Conservation (phyloP, 2,888 invertebrate species). For the Melieria picta region DNA sequence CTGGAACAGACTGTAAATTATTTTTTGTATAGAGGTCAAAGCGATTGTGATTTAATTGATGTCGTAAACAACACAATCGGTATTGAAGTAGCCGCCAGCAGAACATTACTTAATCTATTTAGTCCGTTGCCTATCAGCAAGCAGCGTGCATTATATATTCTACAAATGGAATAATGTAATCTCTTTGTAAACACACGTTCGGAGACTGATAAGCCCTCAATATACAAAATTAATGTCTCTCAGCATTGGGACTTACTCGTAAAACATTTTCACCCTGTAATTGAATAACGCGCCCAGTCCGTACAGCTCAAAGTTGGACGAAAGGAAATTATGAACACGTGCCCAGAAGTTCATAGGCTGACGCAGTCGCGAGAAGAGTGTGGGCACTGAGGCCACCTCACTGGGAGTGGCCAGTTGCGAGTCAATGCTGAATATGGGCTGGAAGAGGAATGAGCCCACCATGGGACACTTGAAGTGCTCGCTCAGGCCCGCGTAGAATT, state of each 20-base stretch:
- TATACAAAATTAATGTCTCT: too few species aligned
- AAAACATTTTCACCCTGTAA: conserved; percentile 11
- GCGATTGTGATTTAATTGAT: too few species aligned
- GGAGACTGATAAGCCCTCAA: too few species aligned
- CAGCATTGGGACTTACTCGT: conserved; percentile 28
- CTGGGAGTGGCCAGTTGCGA: conserved; percentile 52
- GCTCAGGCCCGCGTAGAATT: conserved; percentile 58
- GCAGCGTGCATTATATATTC: too few species aligned
- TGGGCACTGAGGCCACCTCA: conserved; percentile 53
- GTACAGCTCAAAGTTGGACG: conserved; percentile 32
- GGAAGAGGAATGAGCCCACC: conserved; percentile 52
- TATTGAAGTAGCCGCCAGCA: too few species aligned
- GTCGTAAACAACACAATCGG: too few species aligned
- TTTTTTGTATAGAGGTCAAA: too few species aligned
- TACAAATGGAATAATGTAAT: too few species aligned
- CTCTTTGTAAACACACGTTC: too few species aligned
- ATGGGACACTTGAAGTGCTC: conserved; percentile 59
- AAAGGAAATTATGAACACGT: conserved; percentile 47
- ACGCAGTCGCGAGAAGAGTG: conserved; percentile 39
- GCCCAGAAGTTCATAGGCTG: conserved; percentile 47
- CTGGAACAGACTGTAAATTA: too few species aligned
- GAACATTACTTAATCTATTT: too few species aligned
- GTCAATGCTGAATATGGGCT: conserved; percentile 46
- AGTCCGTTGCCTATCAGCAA: too few species aligned
- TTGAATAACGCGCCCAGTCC: conserved; percentile 3